A percentile compares a stretch with the other conserved stretches of the same genome.
Conservation (phyloP, 1,140 invertebrate species). For the Papilio helenus region DNA sequence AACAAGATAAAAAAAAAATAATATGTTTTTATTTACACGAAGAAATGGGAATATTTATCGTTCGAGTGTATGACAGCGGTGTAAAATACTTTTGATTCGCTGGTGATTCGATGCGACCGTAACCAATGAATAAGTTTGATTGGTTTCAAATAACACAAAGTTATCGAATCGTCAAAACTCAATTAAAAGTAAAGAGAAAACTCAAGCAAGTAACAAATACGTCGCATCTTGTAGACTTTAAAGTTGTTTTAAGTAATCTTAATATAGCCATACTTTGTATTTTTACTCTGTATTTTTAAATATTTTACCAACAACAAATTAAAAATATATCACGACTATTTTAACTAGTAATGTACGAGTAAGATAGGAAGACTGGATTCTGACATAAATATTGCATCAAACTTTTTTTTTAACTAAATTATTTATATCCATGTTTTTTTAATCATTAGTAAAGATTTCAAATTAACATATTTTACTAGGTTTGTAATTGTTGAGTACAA, state of each 20-base stretch:
- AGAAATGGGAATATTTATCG: background rate
- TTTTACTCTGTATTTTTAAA: background rate
- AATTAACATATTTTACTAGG: no score
- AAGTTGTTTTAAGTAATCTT: constrained; percentile 16
- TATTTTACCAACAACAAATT: background rate
- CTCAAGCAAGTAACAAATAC: constrained; percentile 73
- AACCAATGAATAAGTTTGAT: constrained; percentile 76
- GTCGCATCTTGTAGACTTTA: constrained; percentile 46
- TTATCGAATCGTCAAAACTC: constrained; percentile 72
- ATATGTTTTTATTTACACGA: background rate
- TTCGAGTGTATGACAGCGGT: background rate
- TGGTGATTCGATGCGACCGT: constrained; percentile 34
- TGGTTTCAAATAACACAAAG: constrained; percentile 75
- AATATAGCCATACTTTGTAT: background rate
- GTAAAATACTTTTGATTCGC: background rate
- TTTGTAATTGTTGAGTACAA: no score
- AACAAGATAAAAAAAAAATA: no score
- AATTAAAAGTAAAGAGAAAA: constrained; percentile 80
- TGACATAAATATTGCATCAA: no score
- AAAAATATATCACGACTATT: no score
- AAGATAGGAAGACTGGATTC: background rate
- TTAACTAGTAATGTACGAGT: background rate
- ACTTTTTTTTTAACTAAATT: no score
- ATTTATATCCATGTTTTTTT: no score
- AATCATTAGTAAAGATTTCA: no score